Conservation (phyloP, 2,113 vertebrate species). For the Pseudois nayaur region DNA sequence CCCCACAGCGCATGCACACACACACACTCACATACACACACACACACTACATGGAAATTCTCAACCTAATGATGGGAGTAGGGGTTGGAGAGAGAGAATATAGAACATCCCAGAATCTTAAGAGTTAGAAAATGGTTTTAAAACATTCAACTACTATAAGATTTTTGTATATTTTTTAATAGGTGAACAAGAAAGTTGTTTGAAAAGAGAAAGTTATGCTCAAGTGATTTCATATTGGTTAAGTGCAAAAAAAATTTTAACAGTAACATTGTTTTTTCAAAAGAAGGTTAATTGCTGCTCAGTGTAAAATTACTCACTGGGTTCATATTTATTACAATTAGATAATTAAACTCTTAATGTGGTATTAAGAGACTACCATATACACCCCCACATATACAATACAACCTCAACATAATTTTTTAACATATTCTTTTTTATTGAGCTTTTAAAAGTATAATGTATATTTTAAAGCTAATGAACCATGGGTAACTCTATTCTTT, state of each 20-base stretch:
- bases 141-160: neutral
- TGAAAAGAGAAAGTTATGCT: neutral
- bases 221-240: neutral
- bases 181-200: neutral
- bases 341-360: neutral
- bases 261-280: neutral
- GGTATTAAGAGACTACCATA: neutral
- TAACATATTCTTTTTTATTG: neutral
- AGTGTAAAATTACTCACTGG: constrained; percentile 13
- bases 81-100: neutral
- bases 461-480: neutral
- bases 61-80: neutral
- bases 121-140: neutral
- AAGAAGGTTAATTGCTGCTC: neutral
- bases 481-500: neutral
- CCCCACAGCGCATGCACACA: neutral
- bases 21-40: neutral
- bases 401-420: neutral
- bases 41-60: neutral
- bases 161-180: neutral
- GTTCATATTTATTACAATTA: neutral
- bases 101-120: neutral
- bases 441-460: neutral
- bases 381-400: neutral
- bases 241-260: neutral